Percentiles rank a stretch among this genome's conserved stretches.
phyloP scores from a whole-genome alignment of 1,140 invertebrate species.

The Drosophila pruinosa region DNA sequence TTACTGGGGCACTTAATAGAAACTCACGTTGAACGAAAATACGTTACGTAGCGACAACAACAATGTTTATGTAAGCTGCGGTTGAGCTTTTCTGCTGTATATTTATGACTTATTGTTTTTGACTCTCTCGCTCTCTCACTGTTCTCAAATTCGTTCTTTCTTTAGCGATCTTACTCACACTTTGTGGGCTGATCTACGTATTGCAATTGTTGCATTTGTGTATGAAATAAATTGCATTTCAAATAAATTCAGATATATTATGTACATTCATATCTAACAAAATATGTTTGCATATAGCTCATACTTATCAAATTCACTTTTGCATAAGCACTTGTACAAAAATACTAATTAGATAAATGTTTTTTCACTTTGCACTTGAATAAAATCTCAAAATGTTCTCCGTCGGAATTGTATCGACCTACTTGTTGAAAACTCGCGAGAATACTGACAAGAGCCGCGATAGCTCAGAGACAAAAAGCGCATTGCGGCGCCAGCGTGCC shows the following conservation, averaged over 20 bases:
- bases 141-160: background rate
- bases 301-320: slow-evolving; percentile 20
- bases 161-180: background rate
- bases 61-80: slow-evolving; percentile 36
- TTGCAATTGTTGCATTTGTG: slow-evolving; percentile 24
- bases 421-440: slow-evolving; percentile 56
- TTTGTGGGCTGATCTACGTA: slow-evolving; percentile 23
- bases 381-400: background rate
- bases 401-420: slow-evolving; percentile 32
- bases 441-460: slow-evolving; percentile 49
- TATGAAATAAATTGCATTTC: background rate
- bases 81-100: slow-evolving; percentile 14
- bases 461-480: slow-evolving; percentile 27
- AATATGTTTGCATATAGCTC: background rate
- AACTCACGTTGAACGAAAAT: slow-evolving; percentile 19
- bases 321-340: slow-evolving; percentile 12
- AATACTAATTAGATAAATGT: background rate
- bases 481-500: slow-evolving; percentile 41
- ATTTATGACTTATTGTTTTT: slow-evolving; percentile 22
- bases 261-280: background rate
- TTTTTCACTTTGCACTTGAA: background rate
- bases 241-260: no score
- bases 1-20: slow-evolving; percentile 15
- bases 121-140: background rate
- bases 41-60: slow-evolving; percentile 31